Evolutionary conservation across 1,140 invertebrate species (phyloP), one percentile per base, ranked within the genome.

Genomic region (Bombus ignitus): DNA sequence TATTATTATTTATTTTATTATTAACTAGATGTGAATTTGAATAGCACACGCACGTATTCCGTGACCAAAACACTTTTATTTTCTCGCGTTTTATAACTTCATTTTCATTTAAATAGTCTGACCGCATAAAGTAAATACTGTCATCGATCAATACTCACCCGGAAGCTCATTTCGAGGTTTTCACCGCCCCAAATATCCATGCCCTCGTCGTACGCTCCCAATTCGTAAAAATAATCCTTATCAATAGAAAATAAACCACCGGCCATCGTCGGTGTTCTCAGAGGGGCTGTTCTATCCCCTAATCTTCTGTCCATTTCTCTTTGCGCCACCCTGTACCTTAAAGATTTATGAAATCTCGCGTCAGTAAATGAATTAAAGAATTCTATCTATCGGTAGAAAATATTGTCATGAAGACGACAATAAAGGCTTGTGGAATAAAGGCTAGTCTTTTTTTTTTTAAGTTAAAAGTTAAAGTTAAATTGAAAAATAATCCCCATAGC

Each of bases 141-240:
- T 71, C 42, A 72, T 53, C 35, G 65, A 84, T 62, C 25, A n/a
- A 83, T 72, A 95, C 96, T 97, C 97, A 99, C 99, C 97, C 99
- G 96, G 95, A 99, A 99, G 87, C 98, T 99, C 98, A 99, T 99
- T 96, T 99, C 99, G 59, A 99, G 96, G 96, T 99, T 99, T 95
- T 99, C 99, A 83, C 99, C 99, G 53, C 99, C 99, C 99, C 99
- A 99, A 89, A 99, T 99, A 94, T 99, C 99, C 99, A 99, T 99
- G 90, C 99, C 99, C 95, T 99, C 97, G 95, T 99, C 99, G 94
- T 99, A 99, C 44, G 98, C 97, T 32, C 99, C 99, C 82, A 99
- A 96, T 96, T 99, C 97, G 94, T 99, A 98, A 96, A 99, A 99
- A 95, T 99, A 99, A 22, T 99, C 97, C 93, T 97, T 97, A 93